Base-by-base conservation (phyloP, 2,113 vertebrate genomes). In the Chrysochloris asiatica region DNA sequence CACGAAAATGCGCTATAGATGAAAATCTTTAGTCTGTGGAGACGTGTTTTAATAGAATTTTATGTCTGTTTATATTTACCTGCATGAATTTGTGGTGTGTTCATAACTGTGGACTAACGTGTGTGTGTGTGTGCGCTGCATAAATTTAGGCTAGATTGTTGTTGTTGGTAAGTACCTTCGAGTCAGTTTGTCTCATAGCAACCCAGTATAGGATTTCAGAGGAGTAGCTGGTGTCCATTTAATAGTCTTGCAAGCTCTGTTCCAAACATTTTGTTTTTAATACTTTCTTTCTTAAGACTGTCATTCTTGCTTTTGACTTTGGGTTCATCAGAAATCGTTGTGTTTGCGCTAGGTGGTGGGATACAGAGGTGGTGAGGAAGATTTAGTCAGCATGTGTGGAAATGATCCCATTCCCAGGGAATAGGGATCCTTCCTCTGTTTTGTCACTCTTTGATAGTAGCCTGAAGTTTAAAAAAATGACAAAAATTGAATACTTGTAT, bases 381-480 rank as follows among this genome's bases (percentile, higher is more conserved):
- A 47, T 75, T 75, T 93, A 86, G n/a, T 30, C 56, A 76, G 56
- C 24, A 59, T 26, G 56, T 54, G 14, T 86, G 71, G 52, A 71
- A 83, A 89, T 83, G 16, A 59, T 71, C 30, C 43, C 81, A 72
- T 22, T 41, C 8, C 14, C 10, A 80, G 30, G 84, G 90, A 81
- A 36, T 71, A 80, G 80, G 65, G 21, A 52, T 52, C 65, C 30
- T 86, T 93, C 88, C 21, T 67, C 38, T 71, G 28, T 83, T 69
- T 90, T 7, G 72, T 73, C 22, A 38, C 50, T 65, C 59, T 84
- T 92, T 52, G 56, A 72, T 80, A 67, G 48, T 47, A 59, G 17
- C 90, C n/a, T 71, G 76, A n/a, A n/a, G 47, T 80, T 89, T 95
- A 83, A 88, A 36, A 76, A 50, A 95, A 84, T 88, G 36, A 63